Percentiles rank a stretch among this genome's conserved stretches.
Evolutionary conservation across 92 coral and sea anemone species (phyloP).

Genomic region (Meandrina meandrites): DNA sequence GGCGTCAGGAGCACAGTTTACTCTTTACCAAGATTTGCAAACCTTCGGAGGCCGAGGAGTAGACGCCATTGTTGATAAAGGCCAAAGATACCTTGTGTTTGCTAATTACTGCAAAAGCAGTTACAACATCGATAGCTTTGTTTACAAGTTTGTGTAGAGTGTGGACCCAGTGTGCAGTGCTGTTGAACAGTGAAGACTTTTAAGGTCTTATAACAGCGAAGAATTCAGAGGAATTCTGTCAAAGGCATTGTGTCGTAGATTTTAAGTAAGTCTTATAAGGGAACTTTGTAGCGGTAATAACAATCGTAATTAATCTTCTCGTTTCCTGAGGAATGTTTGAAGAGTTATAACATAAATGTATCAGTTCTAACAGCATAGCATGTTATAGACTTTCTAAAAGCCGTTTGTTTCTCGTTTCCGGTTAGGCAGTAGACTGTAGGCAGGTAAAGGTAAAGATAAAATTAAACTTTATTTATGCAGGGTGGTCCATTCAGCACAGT

Average conservation of each 20-base stretch:
- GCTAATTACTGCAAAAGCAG: background rate
- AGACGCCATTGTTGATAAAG: conserved; percentile 38
- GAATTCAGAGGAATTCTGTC: background rate
- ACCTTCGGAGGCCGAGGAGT: conserved; percentile 38
- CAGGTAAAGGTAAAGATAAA: too few relatives aligned
- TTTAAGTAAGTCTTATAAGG: too few relatives aligned
- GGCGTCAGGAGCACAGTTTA: conserved; percentile 52
- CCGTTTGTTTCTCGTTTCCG: too few relatives aligned
- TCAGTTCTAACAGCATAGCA: too few relatives aligned
- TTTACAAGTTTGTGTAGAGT: conserved; percentile 2
- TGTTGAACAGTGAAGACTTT: background rate
- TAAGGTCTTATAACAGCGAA: background rate
- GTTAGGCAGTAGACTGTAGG: too few relatives aligned
- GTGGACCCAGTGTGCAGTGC: background rate
- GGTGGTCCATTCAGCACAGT: too few relatives aligned
- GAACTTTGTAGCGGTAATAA: too few relatives aligned
- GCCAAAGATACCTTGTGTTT: conserved; percentile 16
- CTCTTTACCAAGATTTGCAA: conserved; percentile 40
- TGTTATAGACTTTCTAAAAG: too few relatives aligned
- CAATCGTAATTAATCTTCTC: too few relatives aligned
- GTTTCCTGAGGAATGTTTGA: too few relatives aligned
- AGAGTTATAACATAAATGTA: too few relatives aligned
- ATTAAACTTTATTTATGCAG: too few relatives aligned
- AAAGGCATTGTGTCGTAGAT: background rate
- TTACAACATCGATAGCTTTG: conserved; percentile 9